phyloP scores from a whole-genome alignment of 2,888 invertebrate species.

The Augochlorella aurata region DNA sequence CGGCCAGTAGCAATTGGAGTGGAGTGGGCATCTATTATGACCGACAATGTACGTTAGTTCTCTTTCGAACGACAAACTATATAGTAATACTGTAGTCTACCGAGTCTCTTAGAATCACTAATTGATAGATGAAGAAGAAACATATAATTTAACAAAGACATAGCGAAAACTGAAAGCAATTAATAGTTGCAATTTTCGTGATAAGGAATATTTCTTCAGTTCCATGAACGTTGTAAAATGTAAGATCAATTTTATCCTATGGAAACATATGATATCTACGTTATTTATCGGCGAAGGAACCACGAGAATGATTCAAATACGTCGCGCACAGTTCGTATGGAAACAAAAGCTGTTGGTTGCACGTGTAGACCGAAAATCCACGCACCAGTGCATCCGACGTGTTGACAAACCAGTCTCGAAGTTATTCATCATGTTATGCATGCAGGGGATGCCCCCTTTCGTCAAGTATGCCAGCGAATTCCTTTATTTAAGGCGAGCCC shows the following conservation, averaged over 20 bases:
- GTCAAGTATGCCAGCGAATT: constrained; percentile 22
- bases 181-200: too few relatives aligned
- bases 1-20: not conserved
- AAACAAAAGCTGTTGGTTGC: not conserved
- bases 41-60: not conserved
- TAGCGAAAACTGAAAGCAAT: not conserved
- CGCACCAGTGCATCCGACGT: constrained; percentile 14
- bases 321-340: not conserved
- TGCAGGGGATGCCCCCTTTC: constrained; percentile 21
- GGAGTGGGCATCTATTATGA: not conserved
- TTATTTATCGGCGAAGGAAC: not conserved
- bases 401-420: constrained; percentile 34
- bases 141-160: not conserved
- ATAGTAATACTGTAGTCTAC: not conserved
- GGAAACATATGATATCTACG: not conserved
- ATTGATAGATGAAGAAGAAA: not conserved
- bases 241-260: too few relatives aligned
- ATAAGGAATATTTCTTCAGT: not conserved
- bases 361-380: constrained; percentile 19
- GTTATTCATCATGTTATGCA: constrained; percentile 53
- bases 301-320: not conserved
- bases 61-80: not conserved
- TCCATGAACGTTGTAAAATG: not conserved
- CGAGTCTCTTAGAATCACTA: not conserved
- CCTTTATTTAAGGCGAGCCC: constrained; percentile 31